Evolutionary conservation across 2,888 invertebrate genomes (phyloP).

Genomic region (Chrysina gloriosa): DNA sequence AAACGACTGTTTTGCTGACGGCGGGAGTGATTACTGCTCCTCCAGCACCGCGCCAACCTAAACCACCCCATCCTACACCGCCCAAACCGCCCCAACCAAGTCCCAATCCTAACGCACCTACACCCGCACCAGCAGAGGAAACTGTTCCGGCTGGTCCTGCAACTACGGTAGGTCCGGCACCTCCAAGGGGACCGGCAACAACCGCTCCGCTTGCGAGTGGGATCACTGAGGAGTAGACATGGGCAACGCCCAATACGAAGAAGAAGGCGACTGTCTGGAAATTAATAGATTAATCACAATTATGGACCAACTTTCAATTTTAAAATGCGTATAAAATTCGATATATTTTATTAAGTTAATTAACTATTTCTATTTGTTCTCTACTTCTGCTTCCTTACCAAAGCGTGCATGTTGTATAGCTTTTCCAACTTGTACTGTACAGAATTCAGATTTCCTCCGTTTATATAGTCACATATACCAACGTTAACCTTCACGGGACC

Average conservation of each 20-base stretch:
- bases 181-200: constrained; percentile 18
- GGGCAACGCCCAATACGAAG: constrained; percentile 17
- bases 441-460: not conserved
- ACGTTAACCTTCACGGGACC: constrained; percentile 3
- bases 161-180: constrained; percentile 17
- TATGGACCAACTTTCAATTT: too few relatives aligned
- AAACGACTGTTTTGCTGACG: not conserved
- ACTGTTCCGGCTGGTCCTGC: constrained; percentile 27
- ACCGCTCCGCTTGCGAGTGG: constrained; percentile 17
- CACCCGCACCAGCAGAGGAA: not conserved
- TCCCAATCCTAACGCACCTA: not conserved
- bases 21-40: constrained; percentile 6
- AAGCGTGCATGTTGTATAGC: constrained; percentile 17
- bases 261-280: constrained; percentile 18
- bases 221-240: constrained; percentile 10
- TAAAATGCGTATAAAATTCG: too few relatives aligned
- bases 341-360: not conserved
- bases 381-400: constrained; percentile 2
- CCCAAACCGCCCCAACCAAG: constrained; percentile 14
- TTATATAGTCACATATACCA: constrained; percentile 4
- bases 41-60: not conserved
- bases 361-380: not conserved
- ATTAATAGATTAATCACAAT: not conserved
- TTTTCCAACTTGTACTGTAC: constrained; percentile 13
- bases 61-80: not conserved